Evolutionary conservation across 2,113 vertebrate genomes (phyloP), one percentile per base, ranked within the genome.

Genomic region (Crypturellus undulatus): DNA sequence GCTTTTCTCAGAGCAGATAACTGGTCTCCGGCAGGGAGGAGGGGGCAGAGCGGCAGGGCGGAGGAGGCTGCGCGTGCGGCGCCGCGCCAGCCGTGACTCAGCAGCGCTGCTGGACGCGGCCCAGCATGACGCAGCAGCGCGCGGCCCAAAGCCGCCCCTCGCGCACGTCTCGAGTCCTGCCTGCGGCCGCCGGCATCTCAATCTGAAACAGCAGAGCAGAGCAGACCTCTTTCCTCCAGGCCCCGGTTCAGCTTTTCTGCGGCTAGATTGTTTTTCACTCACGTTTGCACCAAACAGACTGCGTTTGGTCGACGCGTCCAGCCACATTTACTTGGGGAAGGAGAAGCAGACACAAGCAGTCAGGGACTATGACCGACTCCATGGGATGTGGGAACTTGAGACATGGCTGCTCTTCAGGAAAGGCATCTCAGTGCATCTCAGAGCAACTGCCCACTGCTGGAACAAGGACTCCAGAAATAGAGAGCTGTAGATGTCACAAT

Each of bases 321-420:
- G 38, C 13, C 54, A 20, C 32, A 19, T 34, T 11, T 1, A 0
- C 9, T 52, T 25, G 7, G 34, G 12, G 25, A 15, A 2, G 2
- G 32, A 62, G 34, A 65, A 58, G 17, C 17, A 59, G 76, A 26
- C 28, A 12, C 20, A 13, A 8, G 18, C 0, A 0, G 43, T 54
- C 49, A 59, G 54, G 58, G 63, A 12, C 7, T 2, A 1, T 36
- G 7, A 0, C 62, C 51, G 32, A 2, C 0, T 14, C 9, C 0
- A 0, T 45, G 5, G 5, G 11, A 22, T 32, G 25, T 25, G 26
- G 1, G 0, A n/a, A 17, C 20, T 15, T 15, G 24, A 42, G 12
- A 49, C 26, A n/a, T 15, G 6, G 7, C 8, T 9, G 34, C 65
- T 75, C 9, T 32, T 56, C 24, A 15, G 34, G 21, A 59, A 21